Percentiles rank a stretch among this genome's conserved stretches.
These are phyloP conservation scores for Agrochola lychnidis DNA, from an alignment of 2,888 invertebrate genomes.

Conservation along the genomic window DNA sequence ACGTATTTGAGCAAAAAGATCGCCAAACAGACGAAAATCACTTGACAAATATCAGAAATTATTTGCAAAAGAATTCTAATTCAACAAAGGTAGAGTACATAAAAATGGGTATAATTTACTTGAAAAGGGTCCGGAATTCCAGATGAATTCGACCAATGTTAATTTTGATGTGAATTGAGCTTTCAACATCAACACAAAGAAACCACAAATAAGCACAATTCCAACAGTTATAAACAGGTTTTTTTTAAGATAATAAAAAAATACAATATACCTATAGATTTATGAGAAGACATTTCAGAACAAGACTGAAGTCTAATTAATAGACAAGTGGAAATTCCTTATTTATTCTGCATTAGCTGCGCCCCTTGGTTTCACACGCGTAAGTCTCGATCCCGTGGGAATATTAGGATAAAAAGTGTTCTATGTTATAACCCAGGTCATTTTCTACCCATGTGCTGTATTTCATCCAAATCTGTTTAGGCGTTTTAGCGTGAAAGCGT, in stretches of 20 bases:
- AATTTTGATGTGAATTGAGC: conserved; percentile 31
- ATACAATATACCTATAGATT: not conserved
- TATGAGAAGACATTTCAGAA: not conserved
- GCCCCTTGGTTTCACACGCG: too few species aligned
- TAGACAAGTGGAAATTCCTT: not conserved
- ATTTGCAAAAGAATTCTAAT: conserved; percentile 55
- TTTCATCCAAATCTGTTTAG: too few species aligned
- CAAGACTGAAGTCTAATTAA: too few species aligned
- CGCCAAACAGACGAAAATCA: conserved; percentile 52
- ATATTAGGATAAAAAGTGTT: too few species aligned
- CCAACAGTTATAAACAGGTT: not conserved
- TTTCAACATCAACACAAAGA: conserved; percentile 13
- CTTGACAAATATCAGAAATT: conserved; percentile 55
- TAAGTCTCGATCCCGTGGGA: too few species aligned
- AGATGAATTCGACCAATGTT: conserved; percentile 23
- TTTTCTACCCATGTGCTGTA: too few species aligned
- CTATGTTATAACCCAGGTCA: too few species aligned
- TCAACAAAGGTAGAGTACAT: conserved; percentile 48
- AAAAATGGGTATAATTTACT: conserved; percentile 43
- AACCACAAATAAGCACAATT: not conserved
- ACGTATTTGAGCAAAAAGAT: conserved; percentile 50
- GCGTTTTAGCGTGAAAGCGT: too few species aligned
- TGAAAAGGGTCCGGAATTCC: conserved; percentile 27
- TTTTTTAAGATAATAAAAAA: not conserved
- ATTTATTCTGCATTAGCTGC: not conserved